A percentile compares a stretch with the other conserved stretches of the same genome.
phyloP scores from a whole-genome alignment of 1,140 invertebrate genomes.

The Neoseiulus cucumeris region DNA sequence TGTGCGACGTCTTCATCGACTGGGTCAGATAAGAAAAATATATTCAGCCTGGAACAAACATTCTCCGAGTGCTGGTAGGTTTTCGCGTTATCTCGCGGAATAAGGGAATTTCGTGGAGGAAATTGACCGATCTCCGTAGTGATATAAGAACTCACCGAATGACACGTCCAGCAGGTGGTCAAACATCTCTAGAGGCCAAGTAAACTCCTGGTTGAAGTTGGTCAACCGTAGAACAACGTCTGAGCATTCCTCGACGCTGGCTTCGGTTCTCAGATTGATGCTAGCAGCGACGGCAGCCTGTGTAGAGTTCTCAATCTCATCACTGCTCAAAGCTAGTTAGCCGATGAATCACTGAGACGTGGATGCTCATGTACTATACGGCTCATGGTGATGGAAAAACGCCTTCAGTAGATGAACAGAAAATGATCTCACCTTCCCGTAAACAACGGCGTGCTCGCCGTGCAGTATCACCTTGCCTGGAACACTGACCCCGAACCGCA shows the following conservation, averaged over 20 bases:
- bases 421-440: slow-evolving; percentile 47
- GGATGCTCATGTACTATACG: slow-evolving; percentile 5
- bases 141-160: neutral
- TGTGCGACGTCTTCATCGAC: neutral
- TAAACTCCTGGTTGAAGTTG: slow-evolving; percentile 25
- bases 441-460: slow-evolving; percentile 95
- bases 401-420: too few relatives aligned
- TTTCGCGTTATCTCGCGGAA: too few relatives aligned
- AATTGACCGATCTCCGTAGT: too few relatives aligned
- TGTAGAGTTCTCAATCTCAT: slow-evolving; percentile 15
- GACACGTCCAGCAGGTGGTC: neutral
- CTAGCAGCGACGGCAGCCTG: slow-evolving; percentile 57
- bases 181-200: neutral
- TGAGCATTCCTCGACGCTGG: slow-evolving; percentile 28
- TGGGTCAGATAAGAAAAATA: too few relatives aligned
- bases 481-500: slow-evolving; percentile 50
- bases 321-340: slow-evolving; percentile 11
- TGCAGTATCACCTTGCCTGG: slow-evolving; percentile 92
- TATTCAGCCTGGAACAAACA: too few relatives aligned
- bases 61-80: too few relatives aligned
- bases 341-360: neutral
- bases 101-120: too few relatives aligned
- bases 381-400: too few relatives aligned
- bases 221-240: slow-evolving; percentile 29
- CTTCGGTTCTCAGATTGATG: slow-evolving; percentile 50